Base-by-base conservation (phyloP, 1,140 invertebrate species). In the Babylonia areolata region DNA sequence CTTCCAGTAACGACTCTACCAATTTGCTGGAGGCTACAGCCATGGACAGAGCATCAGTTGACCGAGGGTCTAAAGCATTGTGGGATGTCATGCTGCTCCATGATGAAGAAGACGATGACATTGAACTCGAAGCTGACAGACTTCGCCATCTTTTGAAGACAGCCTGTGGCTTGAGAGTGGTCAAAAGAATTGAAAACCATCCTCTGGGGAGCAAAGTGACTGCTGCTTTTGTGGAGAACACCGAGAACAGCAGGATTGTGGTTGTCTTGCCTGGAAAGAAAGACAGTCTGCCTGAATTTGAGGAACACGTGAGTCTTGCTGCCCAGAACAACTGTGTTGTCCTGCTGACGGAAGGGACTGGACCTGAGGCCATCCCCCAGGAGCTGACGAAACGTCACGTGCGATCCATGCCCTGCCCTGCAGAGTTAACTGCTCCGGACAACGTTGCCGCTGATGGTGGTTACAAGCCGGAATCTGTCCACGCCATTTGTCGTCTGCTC, bases 61-160 rank as follows among this genome's bases (percentile, higher is more conserved):
- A 73, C 31, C 71, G 31, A 73, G 64, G n/a, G 46, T 51, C 46
- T 51, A 33, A 35, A 17, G 17, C n/a, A 39, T 17, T 39, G 28
- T 33, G 12, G 1, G 78, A 80, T 42, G n/a, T 80, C 42, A 58
- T 80, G 78, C n/a, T 80, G 46, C 78, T 80, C 31, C 42, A 80
- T 58, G 78, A 80, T 17, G 78, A 80, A 5, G 78, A 80, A 11
- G 42, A 54, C 15, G 42, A 54, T 2, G 78, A 80, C 42, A 80
- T 80, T n/a, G n/a, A 80, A 80, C 12, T 23, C 39, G 54, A 80
- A 35, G 78, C 78, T 33, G 46, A 28, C 40, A 51, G n/a, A 80
- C 78, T 80, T 42, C 3, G 2, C n/a, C 3, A 58, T 2, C 9
- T 80, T 39, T 28, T 51, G 40, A 9, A 58, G 42, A 51, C 28